These are phyloP conservation scores for Tapirus terrestris DNA, from an alignment of 2,113 vertebrate species.

Conservation along the genomic window DNA sequence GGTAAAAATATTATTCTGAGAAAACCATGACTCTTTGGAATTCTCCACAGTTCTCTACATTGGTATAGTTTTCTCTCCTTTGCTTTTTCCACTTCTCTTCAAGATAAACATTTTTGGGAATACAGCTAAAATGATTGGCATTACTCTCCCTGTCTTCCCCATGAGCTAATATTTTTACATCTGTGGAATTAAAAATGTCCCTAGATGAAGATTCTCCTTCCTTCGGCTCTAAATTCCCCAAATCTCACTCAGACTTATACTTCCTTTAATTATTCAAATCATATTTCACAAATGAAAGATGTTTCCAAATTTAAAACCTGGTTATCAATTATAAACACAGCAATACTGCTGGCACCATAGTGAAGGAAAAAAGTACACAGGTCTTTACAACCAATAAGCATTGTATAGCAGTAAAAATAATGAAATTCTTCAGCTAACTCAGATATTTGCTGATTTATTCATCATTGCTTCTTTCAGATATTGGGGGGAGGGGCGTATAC, in stretches of 20 bases:
- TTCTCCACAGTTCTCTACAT: neutral
- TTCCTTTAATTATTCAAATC: slow-evolving; percentile 30
- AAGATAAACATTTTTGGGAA: neutral
- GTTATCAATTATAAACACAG: neutral
- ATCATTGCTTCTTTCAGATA: neutral
- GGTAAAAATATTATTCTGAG: slow-evolving; percentile 3
- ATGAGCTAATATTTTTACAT: neutral
- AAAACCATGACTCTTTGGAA: neutral
- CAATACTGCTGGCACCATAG: neutral
- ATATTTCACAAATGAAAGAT: neutral
- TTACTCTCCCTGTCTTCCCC: neutral
- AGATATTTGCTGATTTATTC: neutral
- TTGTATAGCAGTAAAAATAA: neutral
- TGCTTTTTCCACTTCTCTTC: neutral
- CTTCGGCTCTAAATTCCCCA: neutral
- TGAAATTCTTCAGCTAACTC: neutral
- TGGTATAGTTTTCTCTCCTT: neutral
- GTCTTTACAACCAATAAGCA: neutral
- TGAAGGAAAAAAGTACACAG: neutral
- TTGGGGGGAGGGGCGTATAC: neutral
- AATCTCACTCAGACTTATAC: neutral
- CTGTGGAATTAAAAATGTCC: neutral
- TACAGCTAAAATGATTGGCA: neutral
- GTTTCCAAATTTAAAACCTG: neutral
- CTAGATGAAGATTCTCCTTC: neutral